Base-by-base conservation (phyloP, 1,140 invertebrate genomes). In the Atta texana region DNA sequence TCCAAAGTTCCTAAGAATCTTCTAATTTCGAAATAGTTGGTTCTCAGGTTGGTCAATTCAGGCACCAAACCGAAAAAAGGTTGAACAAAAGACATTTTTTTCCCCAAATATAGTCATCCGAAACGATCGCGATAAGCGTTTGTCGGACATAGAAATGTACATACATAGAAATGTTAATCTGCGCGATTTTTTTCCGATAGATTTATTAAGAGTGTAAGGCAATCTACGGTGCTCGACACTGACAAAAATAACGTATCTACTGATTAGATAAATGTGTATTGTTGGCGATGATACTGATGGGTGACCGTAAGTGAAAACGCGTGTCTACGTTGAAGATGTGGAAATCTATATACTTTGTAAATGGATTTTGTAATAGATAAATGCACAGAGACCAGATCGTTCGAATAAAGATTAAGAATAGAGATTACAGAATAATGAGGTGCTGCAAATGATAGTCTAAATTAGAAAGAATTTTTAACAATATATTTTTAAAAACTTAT, bases 201-300 rank as follows among this genome's bases (percentile, higher is more conserved):
- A 49, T 74, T 61, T 59, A 21, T 61, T 59, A 75, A 24, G 6
- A 39, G 28, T 74, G 14, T 24, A 6, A 61, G 57, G n/a, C 57
- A 84, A 75, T 74, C 69, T 51, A 75, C 24, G n/a, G 64, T 55
- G 34, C 39, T 16, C 49, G n/a, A 4, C 68, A 74, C 55, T 14
- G 80, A 75, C 80, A 84, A 84, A 84, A 84, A 84, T 75, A 84
- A 82, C 80, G 8, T 24, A 12, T 44, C 8, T 44, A 31, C 80
- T 84, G 80, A 84, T 84, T 84, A 84, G 80, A 84, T 84, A 84
- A 84, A 75, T 61, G 80, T 75, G 55, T 84, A 84, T 84, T 84
- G 69, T 84, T 84, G 31, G 44, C 57, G 69, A 61, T 63, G 80
- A 63, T 84, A 75, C 69, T 55, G 21, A 81, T 75, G 69, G 68